Conservation (phyloP, 2,113 vertebrate genomes). For the Lethenteron camtschaticum region DNA sequence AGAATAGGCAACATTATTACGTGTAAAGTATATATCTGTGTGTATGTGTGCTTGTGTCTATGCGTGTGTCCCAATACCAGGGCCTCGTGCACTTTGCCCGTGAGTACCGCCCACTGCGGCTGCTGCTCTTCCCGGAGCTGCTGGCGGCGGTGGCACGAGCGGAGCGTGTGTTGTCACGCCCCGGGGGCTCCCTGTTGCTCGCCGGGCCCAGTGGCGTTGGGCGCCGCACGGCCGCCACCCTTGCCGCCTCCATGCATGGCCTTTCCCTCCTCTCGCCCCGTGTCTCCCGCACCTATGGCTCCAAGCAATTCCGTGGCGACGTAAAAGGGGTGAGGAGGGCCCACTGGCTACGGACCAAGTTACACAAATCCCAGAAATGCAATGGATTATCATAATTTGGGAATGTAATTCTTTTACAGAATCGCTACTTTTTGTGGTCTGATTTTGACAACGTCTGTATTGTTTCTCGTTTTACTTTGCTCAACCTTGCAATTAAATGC, state of each 20-base stretch:
- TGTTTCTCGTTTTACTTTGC: no score
- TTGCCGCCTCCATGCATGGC: constrained; percentile 81
- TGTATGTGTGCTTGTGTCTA: no score
- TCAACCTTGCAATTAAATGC: no score
- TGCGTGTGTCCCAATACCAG: constrained; percentile 18
- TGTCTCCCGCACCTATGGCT: constrained; percentile 55
- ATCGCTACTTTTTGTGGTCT: no score
- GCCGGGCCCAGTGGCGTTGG: constrained; percentile 76
- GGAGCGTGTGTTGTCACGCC: constrained; percentile 63
- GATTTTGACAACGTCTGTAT: no score
- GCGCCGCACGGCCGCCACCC: constrained; percentile 47
- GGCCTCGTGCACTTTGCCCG: constrained; percentile 61
- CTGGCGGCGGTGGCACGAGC: constrained; percentile 54
- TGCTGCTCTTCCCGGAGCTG: constrained; percentile 76
- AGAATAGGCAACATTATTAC: no score
- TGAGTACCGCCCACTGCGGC: constrained; percentile 59
- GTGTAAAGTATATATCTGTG: no score
- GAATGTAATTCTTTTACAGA: no score
- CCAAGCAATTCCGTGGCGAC: constrained; percentile 79
- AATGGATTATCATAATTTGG: no score
- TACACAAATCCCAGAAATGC: no score
- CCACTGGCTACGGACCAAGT: background rate
- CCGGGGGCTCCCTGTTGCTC: constrained; percentile 66
- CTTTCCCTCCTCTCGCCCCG: constrained; percentile 53
- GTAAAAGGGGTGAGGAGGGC: constrained; percentile 41